A percentile compares a stretch with the other conserved stretches of the same genome.
phyloP scores from a whole-genome alignment of 2,797 vertebrate genomes.

The Melanotaenia parkinsoni region DNA sequence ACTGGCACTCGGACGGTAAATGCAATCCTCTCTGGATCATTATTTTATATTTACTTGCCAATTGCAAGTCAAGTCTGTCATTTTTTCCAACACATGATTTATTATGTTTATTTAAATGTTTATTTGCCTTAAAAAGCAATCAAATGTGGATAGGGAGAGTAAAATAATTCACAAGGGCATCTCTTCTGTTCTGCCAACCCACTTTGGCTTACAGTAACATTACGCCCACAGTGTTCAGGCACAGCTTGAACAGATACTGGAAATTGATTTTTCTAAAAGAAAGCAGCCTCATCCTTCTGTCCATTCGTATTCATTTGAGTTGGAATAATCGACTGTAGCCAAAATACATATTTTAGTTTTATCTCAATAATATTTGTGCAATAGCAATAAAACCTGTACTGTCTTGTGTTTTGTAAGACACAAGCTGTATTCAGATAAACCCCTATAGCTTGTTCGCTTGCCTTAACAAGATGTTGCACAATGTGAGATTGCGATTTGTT shows the following conservation, averaged over 20 bases:
- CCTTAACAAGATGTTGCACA: slow-evolving; percentile 72
- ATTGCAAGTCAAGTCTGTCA: not conserved
- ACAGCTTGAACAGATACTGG: slow-evolving; percentile 53
- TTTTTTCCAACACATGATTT: slow-evolving; percentile 17
- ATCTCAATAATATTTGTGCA: slow-evolving; percentile 1
- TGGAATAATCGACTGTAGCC: not conserved
- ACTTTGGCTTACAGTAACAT: slow-evolving; percentile 59
- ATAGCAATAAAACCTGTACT: slow-evolving; percentile 12
- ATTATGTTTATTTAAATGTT: slow-evolving; percentile 33
- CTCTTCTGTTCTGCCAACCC: slow-evolving; percentile 41
- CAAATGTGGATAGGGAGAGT: slow-evolving; percentile 27
- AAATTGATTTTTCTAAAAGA: slow-evolving; percentile 69
- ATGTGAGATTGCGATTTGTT: slow-evolving; percentile 56
- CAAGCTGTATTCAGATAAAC: slow-evolving; percentile 17
- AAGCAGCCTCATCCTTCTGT: slow-evolving; percentile 42
- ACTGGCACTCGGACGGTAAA: slow-evolving; percentile 68
- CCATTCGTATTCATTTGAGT: slow-evolving; percentile 34
- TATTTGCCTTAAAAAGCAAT: slow-evolving; percentile 47
- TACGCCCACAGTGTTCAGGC: slow-evolving; percentile 60
- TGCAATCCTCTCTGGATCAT: slow-evolving; percentile 24
- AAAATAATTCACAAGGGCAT: slow-evolving; percentile 54
- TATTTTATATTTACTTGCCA: slow-evolving; percentile 26
- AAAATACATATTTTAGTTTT: slow-evolving; percentile 9
- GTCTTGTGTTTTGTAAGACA: slow-evolving; percentile 27
- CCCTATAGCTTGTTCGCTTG: slow-evolving; percentile 49